Evolutionary conservation across 2,888 invertebrate species (phyloP).

Genomic region (Galerucella calmariensis): DNA sequence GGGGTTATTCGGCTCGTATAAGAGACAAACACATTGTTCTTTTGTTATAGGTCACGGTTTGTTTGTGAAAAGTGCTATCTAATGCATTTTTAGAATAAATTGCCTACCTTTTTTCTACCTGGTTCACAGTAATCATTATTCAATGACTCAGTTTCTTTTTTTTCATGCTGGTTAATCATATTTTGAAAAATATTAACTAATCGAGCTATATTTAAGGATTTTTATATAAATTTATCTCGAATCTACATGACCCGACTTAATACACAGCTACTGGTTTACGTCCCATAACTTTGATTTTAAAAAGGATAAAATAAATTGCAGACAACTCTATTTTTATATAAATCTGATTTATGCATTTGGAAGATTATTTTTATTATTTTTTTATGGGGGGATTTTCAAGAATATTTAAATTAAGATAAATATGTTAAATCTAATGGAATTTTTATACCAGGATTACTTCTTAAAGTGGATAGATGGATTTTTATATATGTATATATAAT

Average conservation of each 20-base stretch:
- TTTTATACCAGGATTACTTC: too few species aligned
- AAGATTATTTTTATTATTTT: slow-evolving; percentile 34
- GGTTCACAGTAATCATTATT: background rate
- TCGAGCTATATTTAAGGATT: background rate
- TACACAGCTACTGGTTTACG: slow-evolving; percentile 57
- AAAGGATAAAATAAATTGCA: slow-evolving; percentile 60
- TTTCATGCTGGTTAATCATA: background rate
- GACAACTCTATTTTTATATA: slow-evolving; percentile 58
- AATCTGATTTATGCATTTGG: slow-evolving; percentile 50
- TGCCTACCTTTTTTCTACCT: background rate
- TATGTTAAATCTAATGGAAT: too few species aligned
- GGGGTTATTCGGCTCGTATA: background rate
- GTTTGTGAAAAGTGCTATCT: background rate
- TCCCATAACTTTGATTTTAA: slow-evolving; percentile 60
- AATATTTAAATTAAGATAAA: too few species aligned
- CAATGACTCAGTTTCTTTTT: background rate
- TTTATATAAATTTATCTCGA: slow-evolving; percentile 53
- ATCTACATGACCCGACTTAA: slow-evolving; percentile 54
- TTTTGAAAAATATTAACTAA: background rate
- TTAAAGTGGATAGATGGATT: too few species aligned
- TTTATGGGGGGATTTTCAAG: background rate
- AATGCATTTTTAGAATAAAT: slow-evolving; percentile 2
- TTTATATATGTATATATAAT: too few species aligned
- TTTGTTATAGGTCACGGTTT: slow-evolving; percentile 5
- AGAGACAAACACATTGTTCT: slow-evolving; percentile 1